phyloP scores from a whole-genome alignment of 2,797 vertebrate species.

The Adelosebastes latens region DNA sequence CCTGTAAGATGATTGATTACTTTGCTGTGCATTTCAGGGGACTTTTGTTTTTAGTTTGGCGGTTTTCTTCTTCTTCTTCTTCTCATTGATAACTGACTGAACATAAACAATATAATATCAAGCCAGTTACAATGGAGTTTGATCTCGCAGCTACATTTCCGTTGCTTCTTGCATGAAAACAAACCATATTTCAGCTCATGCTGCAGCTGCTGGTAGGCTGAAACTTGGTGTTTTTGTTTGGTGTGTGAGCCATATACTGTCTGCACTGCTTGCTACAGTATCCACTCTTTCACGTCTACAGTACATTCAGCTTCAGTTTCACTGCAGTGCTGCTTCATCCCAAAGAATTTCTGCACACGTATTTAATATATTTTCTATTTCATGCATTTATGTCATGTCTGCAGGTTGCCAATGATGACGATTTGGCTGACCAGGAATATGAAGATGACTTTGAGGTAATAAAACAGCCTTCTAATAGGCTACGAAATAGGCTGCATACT shows the following conservation, averaged over 20 bases:
- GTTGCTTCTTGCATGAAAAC: neutral
- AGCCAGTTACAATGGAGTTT: neutral
- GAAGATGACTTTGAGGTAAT: slow-evolving; percentile 97
- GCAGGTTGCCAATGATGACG: slow-evolving; percentile 75
- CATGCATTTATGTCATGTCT: slow-evolving; percentile 13
- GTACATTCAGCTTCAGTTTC: neutral
- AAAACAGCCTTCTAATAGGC: accelerated
- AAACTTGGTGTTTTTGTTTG: neutral
- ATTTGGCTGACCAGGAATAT: slow-evolving; percentile 71
- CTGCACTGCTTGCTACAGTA: neutral
- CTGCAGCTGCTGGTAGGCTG: neutral
- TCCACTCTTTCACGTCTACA: neutral
- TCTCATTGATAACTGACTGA: neutral
- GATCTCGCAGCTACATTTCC: neutral
- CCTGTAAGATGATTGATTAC: slow-evolving; percentile 54
- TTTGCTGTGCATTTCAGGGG: neutral
- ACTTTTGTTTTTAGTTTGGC: neutral
- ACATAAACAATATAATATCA: neutral
- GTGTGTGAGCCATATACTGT: neutral
- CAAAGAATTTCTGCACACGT: neutral
- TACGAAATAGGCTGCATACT: neutral
- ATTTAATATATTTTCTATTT: neutral
- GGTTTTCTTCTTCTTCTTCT: neutral
- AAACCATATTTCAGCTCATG: neutral
- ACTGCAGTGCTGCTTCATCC: neutral